Base-by-base conservation (phyloP, 1,140 invertebrate species). In the Cyphomyrmex costatus region DNA sequence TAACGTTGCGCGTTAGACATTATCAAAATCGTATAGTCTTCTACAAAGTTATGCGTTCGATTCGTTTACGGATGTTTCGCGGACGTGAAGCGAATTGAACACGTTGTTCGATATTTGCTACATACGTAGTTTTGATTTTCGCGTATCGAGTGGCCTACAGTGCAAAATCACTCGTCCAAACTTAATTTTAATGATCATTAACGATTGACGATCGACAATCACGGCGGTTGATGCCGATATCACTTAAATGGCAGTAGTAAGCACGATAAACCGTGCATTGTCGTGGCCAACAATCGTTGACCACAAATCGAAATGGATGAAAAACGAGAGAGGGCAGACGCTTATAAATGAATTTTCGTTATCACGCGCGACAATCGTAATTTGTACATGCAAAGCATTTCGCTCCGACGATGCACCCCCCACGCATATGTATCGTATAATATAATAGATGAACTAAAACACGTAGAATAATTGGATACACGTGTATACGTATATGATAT, bases 391-490 rank as follows among this genome's bases (percentile, higher is more conserved):
- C 66, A 36, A 36, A 30, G 36, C 27, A 36, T 30, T 36, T 36
- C 24, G 30, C 36, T 49, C 53, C n/a, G 70, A 61, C 42, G 70
- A 49, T 36, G 58, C 46, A 58, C 63, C 19, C 60, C 61, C 71
- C 46, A 12, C 58, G 42, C 19, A 30, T 63, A 42, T 66, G 33
- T 68, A 19, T 65, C 10, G 36, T 42, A 42, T 42, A 42, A 42
- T 42, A 42, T 42, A 42, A 42, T 10, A 42, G 49, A 60, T 77
- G 27, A 58, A 82, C 79, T 82, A 85, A 30, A n/a, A 60, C 74
- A 85, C 61, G 49, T 65, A 78, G 88, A 79, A 68, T 76, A 71
- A 79, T 90, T 70, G 46, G 73, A 85, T 79, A 90, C 88, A 65
- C 74, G 70, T 60, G 21, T 49, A 58, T 80, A 80, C 16, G 56